These are phyloP conservation scores for Zaprionus davidi DNA, from an alignment of 1,140 invertebrate genomes.

Conservation along the genomic window DNA sequence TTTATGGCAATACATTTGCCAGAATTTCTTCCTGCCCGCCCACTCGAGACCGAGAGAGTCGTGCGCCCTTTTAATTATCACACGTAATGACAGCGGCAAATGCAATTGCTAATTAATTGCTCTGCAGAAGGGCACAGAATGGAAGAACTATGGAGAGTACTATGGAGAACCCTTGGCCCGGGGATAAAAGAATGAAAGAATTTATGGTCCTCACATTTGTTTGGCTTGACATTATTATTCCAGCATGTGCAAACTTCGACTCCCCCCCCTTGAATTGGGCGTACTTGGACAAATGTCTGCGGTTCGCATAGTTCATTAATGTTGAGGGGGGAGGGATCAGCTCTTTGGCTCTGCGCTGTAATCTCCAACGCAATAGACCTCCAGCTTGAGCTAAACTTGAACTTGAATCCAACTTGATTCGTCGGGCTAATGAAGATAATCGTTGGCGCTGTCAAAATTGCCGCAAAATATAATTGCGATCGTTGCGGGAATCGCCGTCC, in stretches of 20 bases:
- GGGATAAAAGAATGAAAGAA: constrained; percentile 31
- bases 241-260: constrained; percentile 66
- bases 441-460: constrained; percentile 75
- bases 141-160: not conserved
- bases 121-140: constrained; percentile 8
- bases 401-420: constrained; percentile 37
- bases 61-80: constrained; percentile 79
- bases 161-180: constrained; percentile 14
- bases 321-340: not conserved
- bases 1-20: constrained; percentile 78
- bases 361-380: constrained; percentile 31
- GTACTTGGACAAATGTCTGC: constrained; percentile 49
- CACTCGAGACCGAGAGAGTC: constrained; percentile 27
- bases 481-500: constrained; percentile 40
- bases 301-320: constrained; percentile 15
- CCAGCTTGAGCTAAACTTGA: constrained; percentile 62
- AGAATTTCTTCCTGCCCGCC: constrained; percentile 55
- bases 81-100: constrained; percentile 78
- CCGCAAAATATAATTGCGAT: constrained; percentile 73
- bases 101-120: constrained; percentile 84
- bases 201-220: constrained; percentile 72
- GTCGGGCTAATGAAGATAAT: constrained; percentile 72
- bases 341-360: not conserved
- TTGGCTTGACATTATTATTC: constrained; percentile 76
- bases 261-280: constrained; percentile 37